Base-by-base conservation (phyloP, 2,888 invertebrate genomes). In the Leucophenga maculata region DNA sequence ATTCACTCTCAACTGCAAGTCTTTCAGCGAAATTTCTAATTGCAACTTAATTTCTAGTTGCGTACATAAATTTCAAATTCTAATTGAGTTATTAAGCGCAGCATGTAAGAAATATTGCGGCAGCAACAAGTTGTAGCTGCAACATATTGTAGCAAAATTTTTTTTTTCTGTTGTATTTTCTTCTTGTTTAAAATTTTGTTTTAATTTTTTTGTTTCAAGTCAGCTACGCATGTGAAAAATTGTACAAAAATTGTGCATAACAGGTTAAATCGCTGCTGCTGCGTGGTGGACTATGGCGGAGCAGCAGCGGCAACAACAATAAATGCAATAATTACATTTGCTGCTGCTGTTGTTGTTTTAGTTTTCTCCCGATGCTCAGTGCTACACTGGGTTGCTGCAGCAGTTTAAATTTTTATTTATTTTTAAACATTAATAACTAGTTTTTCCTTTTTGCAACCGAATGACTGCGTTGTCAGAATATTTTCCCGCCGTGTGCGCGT, bases 81-180 rank as follows among this genome's bases (percentile, higher is more conserved):
- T 83, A 83, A 83, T 83, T 83, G 83, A 83, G 83, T 83, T 83
- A 85, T 83, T 84, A 85, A 82, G 83, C 83, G 80, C 83, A 84
- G 82, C 83, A 78, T 83, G 80, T 77, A 75, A 78, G 78, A 73
- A 73, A 70, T 70, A 74, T 75, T 74, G 75, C 76, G 75, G 74
- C 77, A 75, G 50, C 57, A n/a, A 50, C 50, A 74, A 64, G 16
- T 50, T 76, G 74, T 18, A 66, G 64, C 18, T 39, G 68, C 52
- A 62, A 55, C 46, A 22, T 46, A 62, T 31, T 69, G 32, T 20
- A 54, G 67, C 54, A 54, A 54, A 18, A 9, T 54, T 54, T 55
- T 55, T 54, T 9, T 16, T 48, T 48, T 48, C 13, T 13, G 16
- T 26, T 26, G 26, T 11, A 48, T n/a, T n/a, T n/a, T n/a, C 48